A percentile compares a stretch with the other conserved stretches of the same genome.
These are phyloP conservation scores for Porites rus DNA, from an alignment of 92 coral and sea anemone genomes.

Conservation along the genomic window DNA sequence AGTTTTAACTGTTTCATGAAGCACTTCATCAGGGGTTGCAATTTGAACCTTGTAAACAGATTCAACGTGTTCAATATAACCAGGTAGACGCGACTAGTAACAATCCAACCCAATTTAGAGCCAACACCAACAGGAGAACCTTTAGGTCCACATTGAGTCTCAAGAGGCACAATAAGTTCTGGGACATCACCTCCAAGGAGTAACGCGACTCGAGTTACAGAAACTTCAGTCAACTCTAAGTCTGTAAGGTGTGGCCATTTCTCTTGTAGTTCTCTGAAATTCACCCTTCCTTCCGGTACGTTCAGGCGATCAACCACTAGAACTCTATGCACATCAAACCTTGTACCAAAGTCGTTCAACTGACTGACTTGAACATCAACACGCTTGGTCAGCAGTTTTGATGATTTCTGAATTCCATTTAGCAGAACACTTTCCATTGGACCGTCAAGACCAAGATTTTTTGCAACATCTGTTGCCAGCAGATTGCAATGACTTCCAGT, in stretches of 20 bases:
- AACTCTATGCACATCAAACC: slow-evolving; percentile 50
- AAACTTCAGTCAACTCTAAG: slow-evolving; percentile 46
- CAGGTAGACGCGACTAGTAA: slow-evolving; percentile 53
- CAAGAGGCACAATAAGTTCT: slow-evolving; percentile 51
- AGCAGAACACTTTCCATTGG: slow-evolving; percentile 45
- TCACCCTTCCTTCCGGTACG: slow-evolving; percentile 35
- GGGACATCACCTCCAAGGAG: slow-evolving; percentile 55
- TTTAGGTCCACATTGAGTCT: slow-evolving; percentile 36
- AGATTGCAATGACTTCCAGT: slow-evolving; percentile 64
- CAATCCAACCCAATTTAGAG: slow-evolving; percentile 54
- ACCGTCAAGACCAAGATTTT: slow-evolving; percentile 57
- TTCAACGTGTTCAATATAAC: neutral
- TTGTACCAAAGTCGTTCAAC: slow-evolving; percentile 31
- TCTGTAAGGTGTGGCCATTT: slow-evolving; percentile 57
- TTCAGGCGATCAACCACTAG: slow-evolving; percentile 49
- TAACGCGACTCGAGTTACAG: slow-evolving; percentile 42
- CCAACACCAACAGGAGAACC: slow-evolving; percentile 59
- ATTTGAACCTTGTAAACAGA: neutral
- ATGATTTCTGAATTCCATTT: slow-evolving; percentile 57
- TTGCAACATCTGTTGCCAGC: slow-evolving; percentile 42
- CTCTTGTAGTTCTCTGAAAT: slow-evolving; percentile 37
- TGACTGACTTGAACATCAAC: slow-evolving; percentile 45
- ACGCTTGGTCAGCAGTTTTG: slow-evolving; percentile 43
- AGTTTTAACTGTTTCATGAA: slow-evolving; percentile 27
- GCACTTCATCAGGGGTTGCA: slow-evolving; percentile 43